These are phyloP conservation scores for Caenorhabditis uteleia DNA, from an alignment of 2,888 invertebrate genomes.

Conservation along the genomic window DNA sequence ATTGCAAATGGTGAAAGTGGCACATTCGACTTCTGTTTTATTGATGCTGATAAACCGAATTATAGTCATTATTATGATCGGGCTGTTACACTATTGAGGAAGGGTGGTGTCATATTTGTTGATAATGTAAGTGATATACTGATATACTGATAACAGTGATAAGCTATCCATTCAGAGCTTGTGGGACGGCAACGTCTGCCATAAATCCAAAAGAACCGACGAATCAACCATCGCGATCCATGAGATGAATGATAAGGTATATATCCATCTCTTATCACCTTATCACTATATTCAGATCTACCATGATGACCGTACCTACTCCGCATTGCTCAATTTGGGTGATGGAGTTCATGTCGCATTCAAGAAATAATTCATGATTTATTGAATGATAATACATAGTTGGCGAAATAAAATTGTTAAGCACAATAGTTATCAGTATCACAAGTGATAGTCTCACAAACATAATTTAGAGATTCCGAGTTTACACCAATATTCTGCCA, in stretches of 20 bases:
- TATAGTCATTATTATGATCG: slow-evolving; percentile 70
- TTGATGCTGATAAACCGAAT: slow-evolving; percentile 71
- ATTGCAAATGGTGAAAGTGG: slow-evolving; percentile 55
- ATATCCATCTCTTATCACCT: no score
- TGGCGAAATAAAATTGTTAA: no score
- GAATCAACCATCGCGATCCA: slow-evolving; percentile 11
- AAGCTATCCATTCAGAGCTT: slow-evolving; percentile 20
- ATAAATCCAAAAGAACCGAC: slow-evolving; percentile 2
- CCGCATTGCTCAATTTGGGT: slow-evolving; percentile 62
- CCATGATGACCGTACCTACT: slow-evolving; percentile 57
- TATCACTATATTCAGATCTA: no score
- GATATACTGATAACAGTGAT: no score
- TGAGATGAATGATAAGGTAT: slow-evolving; percentile 19
- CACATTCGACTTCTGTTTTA: slow-evolving; percentile 62
- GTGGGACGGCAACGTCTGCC: slow-evolving; percentile 10
- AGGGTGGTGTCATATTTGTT: slow-evolving; percentile 71
- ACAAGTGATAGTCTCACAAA: no score
- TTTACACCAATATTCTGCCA: no score
- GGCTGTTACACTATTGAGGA: slow-evolving; percentile 69
- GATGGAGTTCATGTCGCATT: slow-evolving; percentile 65
- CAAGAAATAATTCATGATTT: slow-evolving; percentile 47
- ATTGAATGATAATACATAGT: no score
- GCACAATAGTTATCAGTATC: no score
- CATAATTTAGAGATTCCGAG: no score
- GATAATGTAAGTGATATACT: slow-evolving; percentile 71